Conservation (phyloP, 2,888 invertebrate species). For the Epinotia nisella region DNA sequence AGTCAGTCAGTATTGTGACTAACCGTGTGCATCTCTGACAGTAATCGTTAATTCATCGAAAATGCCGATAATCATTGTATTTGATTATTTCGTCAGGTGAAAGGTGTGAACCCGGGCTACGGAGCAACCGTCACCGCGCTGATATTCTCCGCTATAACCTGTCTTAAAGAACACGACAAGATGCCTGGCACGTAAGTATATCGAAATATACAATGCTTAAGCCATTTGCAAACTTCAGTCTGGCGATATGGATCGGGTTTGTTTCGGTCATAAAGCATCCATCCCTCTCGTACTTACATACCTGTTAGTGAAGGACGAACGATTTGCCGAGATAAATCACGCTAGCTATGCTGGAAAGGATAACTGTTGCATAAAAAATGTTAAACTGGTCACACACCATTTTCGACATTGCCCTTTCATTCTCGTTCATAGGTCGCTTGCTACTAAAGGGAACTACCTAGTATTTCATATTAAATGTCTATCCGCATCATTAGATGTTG, state of each 20-base stretch:
- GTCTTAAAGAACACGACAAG: slow-evolving; percentile 89
- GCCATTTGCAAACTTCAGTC: no score
- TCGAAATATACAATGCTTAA: neutral
- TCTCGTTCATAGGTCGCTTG: no score
- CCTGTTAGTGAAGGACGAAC: no score
- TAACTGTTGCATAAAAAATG: neutral
- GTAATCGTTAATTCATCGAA: neutral
- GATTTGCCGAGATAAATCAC: no score
- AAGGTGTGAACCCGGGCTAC: slow-evolving; percentile 89
- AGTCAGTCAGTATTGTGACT: neutral
- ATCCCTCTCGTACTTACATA: no score
- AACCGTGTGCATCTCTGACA: neutral
- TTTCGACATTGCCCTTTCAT: no score
- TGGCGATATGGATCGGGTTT: no score
- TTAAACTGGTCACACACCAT: no score
- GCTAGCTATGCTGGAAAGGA: neutral
- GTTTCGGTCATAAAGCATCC: no score
- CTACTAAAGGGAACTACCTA: no score
- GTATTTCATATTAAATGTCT: no score
- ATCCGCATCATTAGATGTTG: no score
- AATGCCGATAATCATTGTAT: neutral
- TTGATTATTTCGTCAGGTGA: slow-evolving; percentile 65
- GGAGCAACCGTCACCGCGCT: slow-evolving; percentile 88
- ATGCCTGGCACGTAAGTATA: slow-evolving; percentile 73
- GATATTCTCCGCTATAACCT: slow-evolving; percentile 87